Evolutionary conservation across 1,140 invertebrate species (phyloP).

Genomic region (Triops cancriformis): DNA sequence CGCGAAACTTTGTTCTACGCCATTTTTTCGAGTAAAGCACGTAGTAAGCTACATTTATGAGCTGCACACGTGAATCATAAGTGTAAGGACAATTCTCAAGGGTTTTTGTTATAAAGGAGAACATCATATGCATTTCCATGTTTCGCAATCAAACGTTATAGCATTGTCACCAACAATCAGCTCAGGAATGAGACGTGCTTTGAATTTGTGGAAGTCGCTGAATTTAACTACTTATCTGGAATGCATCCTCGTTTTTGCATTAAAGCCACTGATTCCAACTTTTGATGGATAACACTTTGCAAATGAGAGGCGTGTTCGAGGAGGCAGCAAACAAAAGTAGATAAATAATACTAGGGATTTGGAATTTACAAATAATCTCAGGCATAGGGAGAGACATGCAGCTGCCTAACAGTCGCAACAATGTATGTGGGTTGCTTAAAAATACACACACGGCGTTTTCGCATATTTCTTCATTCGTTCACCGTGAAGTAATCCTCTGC

Average conservation of each 20-base stretch:
- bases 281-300: not conserved
- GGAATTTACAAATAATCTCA: not conserved
- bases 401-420: not conserved
- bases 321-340: not conserved
- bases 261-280: not conserved
- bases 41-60: no score
- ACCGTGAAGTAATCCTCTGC: not conserved
- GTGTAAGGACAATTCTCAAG: not conserved
- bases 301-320: not conserved
- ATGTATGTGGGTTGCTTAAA: not conserved
- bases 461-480: not conserved
- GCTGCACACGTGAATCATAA: no score
- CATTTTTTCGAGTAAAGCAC: no score
- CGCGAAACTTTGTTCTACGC: no score
- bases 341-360: not conserved
- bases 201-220: not conserved
- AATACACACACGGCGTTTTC: not conserved
- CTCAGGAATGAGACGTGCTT: not conserved
- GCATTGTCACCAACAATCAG: not conserved
- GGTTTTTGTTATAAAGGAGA: not conserved
- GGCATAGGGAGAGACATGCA: not conserved
- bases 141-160: not conserved
- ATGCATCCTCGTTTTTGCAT: not conserved
- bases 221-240: not conserved
- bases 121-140: conserved; percentile 5